Conservation (phyloP, 92 coral and sea anemone species). For the Paramuricea clavata region DNA sequence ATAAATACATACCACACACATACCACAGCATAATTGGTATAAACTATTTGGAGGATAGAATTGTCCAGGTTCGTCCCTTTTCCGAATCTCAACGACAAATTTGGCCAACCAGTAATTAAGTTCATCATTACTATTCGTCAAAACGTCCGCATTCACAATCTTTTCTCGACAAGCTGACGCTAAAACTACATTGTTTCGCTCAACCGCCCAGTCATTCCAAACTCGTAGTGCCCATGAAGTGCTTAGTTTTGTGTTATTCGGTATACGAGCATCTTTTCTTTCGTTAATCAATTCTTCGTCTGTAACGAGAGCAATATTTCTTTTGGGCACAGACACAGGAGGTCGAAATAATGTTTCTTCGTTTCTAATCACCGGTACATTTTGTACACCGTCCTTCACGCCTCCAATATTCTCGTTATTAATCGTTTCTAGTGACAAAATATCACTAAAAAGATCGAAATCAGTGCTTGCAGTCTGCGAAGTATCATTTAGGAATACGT, state of each 20-base stretch:
- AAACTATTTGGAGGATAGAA: slow-evolving; percentile 19
- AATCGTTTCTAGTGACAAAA: no score
- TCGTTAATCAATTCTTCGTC: slow-evolving; percentile 3
- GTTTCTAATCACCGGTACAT: no score
- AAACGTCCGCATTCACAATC: slow-evolving; percentile 34
- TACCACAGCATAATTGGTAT: slow-evolving; percentile 51
- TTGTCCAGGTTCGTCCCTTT: background rate
- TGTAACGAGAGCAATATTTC: no score
- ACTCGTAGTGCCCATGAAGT: slow-evolving; percentile 61
- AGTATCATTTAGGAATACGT: no score
- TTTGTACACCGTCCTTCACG: no score
- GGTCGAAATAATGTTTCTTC: no score
- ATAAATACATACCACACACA: background rate
- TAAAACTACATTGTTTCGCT: slow-evolving; percentile 34
- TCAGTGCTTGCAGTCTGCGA: no score
- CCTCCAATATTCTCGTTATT: no score
- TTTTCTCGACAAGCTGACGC: background rate
- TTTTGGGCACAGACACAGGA: no score
- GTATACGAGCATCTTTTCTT: slow-evolving; percentile 61
- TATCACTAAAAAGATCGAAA: no score
- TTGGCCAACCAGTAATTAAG: slow-evolving; percentile 53
- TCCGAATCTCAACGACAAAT: slow-evolving; percentile 53
- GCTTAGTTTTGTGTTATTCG: slow-evolving; percentile 52
- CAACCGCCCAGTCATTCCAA: slow-evolving; percentile 64
- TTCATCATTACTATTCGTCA: background rate